These are phyloP conservation scores for Diceros bicornis DNA, from an alignment of 2,797 vertebrate genomes.

Conservation along the genomic window DNA sequence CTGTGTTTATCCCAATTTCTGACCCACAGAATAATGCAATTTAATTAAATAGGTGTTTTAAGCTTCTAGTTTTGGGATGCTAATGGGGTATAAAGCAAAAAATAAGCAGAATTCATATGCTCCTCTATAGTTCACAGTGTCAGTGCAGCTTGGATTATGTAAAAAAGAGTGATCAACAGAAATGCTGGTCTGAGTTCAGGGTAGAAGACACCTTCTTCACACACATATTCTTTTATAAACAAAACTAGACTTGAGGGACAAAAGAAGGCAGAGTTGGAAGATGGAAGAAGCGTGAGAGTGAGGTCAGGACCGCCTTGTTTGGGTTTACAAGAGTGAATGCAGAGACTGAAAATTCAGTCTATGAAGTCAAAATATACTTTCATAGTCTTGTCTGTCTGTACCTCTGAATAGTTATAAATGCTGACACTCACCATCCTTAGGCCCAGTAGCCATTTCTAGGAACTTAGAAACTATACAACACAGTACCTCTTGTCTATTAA, in stretches of 20 bases:
- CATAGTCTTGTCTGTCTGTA: neutral
- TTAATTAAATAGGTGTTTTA: neutral
- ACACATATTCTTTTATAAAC: neutral
- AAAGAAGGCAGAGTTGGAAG: neutral
- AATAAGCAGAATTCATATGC: neutral
- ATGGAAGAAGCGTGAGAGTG: too few relatives aligned
- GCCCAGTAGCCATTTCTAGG: neutral
- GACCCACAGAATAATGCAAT: neutral
- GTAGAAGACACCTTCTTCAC: neutral
- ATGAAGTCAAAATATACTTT: neutral
- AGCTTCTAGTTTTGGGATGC: neutral
- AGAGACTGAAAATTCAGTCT: neutral
- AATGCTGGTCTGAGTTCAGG: neutral
- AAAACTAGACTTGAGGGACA: neutral
- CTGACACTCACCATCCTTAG: rapidly evolving
- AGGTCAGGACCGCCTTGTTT: neutral
- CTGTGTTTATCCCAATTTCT: neutral
- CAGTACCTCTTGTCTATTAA: neutral
- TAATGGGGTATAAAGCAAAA: too few relatives aligned
- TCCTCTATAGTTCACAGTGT: neutral
- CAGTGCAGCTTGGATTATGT: neutral
- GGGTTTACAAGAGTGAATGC: neutral
- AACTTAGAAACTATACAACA: neutral
- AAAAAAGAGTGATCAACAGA: neutral
- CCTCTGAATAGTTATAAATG: neutral